phyloP scores from a whole-genome alignment of 2,113 vertebrate species.

The Pedetes capensis region DNA sequence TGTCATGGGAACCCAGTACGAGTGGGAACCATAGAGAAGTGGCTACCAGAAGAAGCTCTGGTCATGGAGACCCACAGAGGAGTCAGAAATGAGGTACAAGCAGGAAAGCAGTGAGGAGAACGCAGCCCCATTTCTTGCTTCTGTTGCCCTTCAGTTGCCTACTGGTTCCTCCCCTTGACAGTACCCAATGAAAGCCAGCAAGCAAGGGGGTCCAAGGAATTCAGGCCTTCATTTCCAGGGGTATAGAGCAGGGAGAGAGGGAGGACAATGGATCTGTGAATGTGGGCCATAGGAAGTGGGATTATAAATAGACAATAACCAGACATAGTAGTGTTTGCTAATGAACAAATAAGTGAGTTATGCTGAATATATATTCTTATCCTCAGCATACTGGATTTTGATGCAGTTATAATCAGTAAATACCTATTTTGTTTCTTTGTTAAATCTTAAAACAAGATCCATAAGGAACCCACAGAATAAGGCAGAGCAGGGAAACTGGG shows the following conservation, averaged over 20 bases:
- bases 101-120: neutral
- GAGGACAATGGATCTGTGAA: neutral
- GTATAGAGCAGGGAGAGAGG: neutral
- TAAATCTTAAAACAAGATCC: neutral
- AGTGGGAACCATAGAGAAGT: neutral
- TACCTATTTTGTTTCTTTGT: neutral
- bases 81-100: neutral
- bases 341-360: neutral
- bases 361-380: neutral
- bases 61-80: too few species aligned
- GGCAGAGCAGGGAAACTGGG: neutral
- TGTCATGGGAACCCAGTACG: neutral
- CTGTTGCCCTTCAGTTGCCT: neutral
- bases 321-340: neutral
- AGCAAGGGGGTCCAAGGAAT: neutral
- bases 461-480: neutral
- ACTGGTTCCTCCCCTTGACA: neutral
- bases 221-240: neutral
- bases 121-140: neutral
- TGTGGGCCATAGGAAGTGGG: too few species aligned
- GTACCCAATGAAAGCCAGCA: neutral
- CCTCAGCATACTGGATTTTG: neutral
- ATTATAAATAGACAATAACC: neutral
- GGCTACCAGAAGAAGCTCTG: neutral
- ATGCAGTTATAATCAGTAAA: neutral